Percentiles rank a stretch among this genome's conserved stretches.
phyloP scores from a whole-genome alignment of 2,113 vertebrate species.

The Alexandromys fortis region DNA sequence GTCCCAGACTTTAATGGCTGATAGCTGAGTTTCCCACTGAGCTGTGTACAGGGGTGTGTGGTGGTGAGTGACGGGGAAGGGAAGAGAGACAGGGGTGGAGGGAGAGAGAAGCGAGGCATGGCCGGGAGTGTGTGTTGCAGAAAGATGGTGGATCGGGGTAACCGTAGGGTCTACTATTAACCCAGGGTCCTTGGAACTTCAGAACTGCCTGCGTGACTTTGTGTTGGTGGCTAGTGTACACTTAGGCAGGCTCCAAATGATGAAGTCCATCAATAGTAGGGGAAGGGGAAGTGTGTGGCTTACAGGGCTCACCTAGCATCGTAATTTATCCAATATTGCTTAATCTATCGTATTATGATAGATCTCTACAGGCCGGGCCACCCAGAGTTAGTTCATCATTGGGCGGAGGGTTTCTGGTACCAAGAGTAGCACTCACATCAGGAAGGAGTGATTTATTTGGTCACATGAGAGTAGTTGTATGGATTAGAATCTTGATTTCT shows the following conservation, averaged over 20 bases:
- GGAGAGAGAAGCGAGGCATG: rapidly evolving
- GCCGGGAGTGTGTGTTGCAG: neutral
- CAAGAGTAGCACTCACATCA: neutral
- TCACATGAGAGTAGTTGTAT: neutral
- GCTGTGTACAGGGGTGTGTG: neutral
- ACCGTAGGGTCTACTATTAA: neutral
- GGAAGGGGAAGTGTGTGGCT: neutral
- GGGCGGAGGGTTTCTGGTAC: neutral
- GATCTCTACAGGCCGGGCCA: neutral
- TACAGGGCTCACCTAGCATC: neutral
- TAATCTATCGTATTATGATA: neutral
- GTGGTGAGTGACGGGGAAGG: neutral
- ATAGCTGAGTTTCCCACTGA: rapidly evolving
- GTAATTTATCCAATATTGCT: neutral
- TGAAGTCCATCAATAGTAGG: too few species aligned
- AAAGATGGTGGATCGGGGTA: rapidly evolving
- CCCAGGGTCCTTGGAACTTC: neutral
- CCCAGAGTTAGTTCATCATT: neutral
- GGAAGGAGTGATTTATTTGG: neutral
- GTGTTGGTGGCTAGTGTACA: neutral
- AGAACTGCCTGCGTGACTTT: neutral
- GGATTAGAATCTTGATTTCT: neutral
- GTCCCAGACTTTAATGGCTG: too few species aligned
- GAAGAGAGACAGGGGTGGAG: rapidly evolving
- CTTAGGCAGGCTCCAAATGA: neutral